phyloP scores from a whole-genome alignment of 2,888 invertebrate genomes.

The Cheilosia impressa region DNA sequence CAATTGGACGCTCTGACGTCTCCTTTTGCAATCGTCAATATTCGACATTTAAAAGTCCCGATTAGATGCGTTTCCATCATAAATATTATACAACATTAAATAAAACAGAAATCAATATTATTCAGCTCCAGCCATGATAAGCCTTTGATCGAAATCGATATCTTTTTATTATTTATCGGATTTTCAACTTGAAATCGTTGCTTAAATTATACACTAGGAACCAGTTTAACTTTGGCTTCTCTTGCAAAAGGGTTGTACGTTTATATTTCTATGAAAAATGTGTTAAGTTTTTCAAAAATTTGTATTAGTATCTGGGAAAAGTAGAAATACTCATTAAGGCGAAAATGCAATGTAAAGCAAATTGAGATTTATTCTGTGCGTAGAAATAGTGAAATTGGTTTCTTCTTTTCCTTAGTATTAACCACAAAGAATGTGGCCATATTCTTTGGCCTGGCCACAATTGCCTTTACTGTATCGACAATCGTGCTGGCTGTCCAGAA shows the following conservation, averaged over 20 bases:
- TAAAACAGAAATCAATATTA: constrained; percentile 31
- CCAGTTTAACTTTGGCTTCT: constrained; percentile 28
- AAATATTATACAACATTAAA: constrained; percentile 11
- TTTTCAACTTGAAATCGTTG: constrained; percentile 84
- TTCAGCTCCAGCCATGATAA: constrained; percentile 38
- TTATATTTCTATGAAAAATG: constrained; percentile 52
- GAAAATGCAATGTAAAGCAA: constrained; percentile 47
- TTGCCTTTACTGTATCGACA: constrained; percentile 85
- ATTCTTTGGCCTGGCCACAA: constrained; percentile 79
- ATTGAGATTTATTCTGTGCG: background rate
- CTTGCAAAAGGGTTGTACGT: constrained; percentile 33
- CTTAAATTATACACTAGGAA: constrained; percentile 10
- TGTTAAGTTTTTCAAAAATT: constrained; percentile 3
- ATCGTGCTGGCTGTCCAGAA: constrained; percentile 84
- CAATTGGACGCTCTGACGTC: constrained; percentile 5
- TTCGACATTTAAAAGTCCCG: constrained; percentile 17
- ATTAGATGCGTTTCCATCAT: background rate
- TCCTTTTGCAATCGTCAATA: background rate
- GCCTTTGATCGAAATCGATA: constrained; percentile 48
- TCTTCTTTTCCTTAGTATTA: constrained; percentile 76
- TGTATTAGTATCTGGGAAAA: background rate
- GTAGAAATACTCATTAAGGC: background rate
- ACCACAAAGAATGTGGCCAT: constrained; percentile 80
- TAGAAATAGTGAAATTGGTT: background rate
- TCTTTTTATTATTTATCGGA: constrained; percentile 35